Percentiles rank a stretch among this genome's conserved stretches.
These are phyloP conservation scores for Chloroceryle inda DNA, from an alignment of 2,797 vertebrate genomes.

Conservation along the genomic window DNA sequence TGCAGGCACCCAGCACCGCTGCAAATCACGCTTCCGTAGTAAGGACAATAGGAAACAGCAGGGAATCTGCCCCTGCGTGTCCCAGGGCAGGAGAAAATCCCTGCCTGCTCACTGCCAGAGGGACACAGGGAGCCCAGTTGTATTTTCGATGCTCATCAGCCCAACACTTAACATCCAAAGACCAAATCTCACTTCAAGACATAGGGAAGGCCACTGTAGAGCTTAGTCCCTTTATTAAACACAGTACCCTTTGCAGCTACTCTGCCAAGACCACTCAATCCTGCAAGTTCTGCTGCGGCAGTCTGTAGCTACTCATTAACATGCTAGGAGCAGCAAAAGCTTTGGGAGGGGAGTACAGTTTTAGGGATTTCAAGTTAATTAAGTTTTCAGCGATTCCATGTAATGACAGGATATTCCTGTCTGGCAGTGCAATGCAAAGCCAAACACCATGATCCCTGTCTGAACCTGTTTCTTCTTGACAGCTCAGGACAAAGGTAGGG, in stretches of 20 bases:
- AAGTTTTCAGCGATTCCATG: not conserved
- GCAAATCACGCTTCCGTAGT: conserved; percentile 58
- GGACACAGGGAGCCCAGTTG: not conserved
- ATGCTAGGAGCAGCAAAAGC: not conserved
- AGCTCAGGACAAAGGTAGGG: not conserved
- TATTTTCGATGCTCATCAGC: conserved; percentile 1
- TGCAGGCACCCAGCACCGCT: conserved; percentile 44
- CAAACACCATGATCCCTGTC: not conserved
- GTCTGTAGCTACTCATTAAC: not conserved
- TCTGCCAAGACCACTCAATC: conserved; percentile 32
- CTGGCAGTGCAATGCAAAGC: not conserved
- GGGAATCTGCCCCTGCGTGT: not conserved
- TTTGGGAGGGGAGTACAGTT: not conserved
- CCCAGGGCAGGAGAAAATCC: conserved; percentile 23
- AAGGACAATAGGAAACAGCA: conserved; percentile 37
- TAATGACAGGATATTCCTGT: not conserved
- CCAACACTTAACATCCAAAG: conserved; percentile 50
- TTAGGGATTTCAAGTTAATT: not conserved
- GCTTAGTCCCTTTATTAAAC: conserved; percentile 33
- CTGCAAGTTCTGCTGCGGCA: not conserved
- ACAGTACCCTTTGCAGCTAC: conserved; percentile 25
- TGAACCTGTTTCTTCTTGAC: not conserved
- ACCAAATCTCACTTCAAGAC: conserved; percentile 53
- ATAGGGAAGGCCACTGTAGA: conserved; percentile 16
- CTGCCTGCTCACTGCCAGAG: conserved; percentile 42